phyloP scores from a whole-genome alignment of 1,140 invertebrate genomes.

The Drosophila subpulchrella region DNA sequence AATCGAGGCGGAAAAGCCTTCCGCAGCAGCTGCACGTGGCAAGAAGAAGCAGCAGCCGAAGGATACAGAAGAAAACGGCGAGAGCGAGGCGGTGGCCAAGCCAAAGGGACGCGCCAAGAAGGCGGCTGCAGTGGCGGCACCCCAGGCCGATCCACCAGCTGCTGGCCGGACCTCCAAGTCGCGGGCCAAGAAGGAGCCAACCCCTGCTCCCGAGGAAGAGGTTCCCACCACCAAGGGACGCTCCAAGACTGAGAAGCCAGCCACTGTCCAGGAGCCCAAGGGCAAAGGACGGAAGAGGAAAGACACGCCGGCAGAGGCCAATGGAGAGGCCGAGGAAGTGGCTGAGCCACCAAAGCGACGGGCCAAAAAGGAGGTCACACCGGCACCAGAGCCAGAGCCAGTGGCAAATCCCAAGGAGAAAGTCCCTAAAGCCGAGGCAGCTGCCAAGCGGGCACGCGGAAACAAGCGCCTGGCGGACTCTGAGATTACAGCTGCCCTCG shows the following conservation, averaged over 20 bases:
- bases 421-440: conserved; percentile 13
- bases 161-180: conserved; percentile 23
- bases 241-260: conserved; percentile 17
- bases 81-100: conserved; percentile 21
- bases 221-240: conserved; percentile 17
- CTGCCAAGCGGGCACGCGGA: conserved; percentile 22
- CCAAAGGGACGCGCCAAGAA: conserved; percentile 59
- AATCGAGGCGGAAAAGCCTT: conserved; percentile 11
- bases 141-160: conserved; percentile 19
- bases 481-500: conserved; percentile 33
- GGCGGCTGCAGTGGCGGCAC: conserved; percentile 12
- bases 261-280: conserved; percentile 45
- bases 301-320: conserved; percentile 12
- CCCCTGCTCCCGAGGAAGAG: conserved; percentile 26
- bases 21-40: conserved; percentile 33
- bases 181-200: conserved; percentile 42
- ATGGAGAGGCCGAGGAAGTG: neutral
- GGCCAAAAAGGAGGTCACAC: conserved; percentile 26
- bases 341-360: conserved; percentile 26
- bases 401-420: conserved; percentile 13
- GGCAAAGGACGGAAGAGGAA: conserved; percentile 67
- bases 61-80: conserved; percentile 19
- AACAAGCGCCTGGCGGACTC: conserved; percentile 40
- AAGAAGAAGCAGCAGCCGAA: conserved; percentile 33
- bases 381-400: neutral